Evolutionary conservation across 1,140 invertebrate genomes (phyloP).

Genomic region (Drosophila neocordata): DNA sequence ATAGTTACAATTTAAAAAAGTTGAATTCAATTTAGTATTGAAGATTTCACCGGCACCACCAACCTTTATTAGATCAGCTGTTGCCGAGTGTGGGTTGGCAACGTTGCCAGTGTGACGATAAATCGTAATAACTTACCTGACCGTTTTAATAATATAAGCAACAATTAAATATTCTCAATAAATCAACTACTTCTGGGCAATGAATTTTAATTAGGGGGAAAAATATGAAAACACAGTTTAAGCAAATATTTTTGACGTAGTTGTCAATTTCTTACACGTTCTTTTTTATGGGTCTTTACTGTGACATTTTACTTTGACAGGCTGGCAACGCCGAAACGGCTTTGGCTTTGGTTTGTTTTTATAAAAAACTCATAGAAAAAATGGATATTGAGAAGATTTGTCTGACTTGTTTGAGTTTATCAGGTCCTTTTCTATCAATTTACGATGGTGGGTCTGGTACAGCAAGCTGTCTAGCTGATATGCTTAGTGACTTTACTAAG

Average conservation of each 20-base stretch:
- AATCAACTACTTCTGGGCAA: no score
- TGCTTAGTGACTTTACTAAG: slow-evolving; percentile 69
- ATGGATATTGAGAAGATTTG: slow-evolving; percentile 81
- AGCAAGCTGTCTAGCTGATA: slow-evolving; percentile 68
- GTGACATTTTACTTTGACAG: background rate
- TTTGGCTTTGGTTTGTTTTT: slow-evolving; percentile 7
- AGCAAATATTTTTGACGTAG: no score
- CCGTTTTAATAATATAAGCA: no score
- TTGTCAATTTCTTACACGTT: no score
- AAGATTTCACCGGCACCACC: background rate
- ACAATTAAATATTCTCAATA: no score
- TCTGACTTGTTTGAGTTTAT: slow-evolving; percentile 64
- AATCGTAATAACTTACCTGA: no score
- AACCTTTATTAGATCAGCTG: slow-evolving; percentile 7
- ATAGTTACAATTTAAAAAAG: slow-evolving; percentile 38
- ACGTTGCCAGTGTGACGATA: background rate
- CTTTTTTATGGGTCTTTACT: background rate
- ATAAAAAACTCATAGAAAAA: slow-evolving; percentile 12
- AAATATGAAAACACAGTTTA: no score
- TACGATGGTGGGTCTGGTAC: slow-evolving; percentile 60
- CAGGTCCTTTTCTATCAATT: slow-evolving; percentile 69
- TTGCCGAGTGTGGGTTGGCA: background rate
- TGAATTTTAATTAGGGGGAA: no score
- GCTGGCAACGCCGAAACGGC: background rate
- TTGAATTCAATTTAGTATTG: no score